phyloP scores from a whole-genome alignment of 2,888 invertebrate species.

The Norana najaformis region DNA sequence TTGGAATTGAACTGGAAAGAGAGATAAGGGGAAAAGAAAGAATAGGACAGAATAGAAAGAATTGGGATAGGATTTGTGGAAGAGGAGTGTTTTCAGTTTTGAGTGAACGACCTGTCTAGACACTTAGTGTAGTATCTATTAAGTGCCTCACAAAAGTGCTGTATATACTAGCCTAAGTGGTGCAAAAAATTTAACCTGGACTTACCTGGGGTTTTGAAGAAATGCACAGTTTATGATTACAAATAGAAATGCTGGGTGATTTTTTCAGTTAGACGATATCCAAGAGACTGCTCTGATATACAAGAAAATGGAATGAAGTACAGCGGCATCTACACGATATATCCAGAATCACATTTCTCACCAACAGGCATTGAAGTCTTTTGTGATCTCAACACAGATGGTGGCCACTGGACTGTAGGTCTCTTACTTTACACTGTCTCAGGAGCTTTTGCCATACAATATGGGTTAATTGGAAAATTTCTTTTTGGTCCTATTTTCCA shows the following conservation, averaged over 20 bases:
- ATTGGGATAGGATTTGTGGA: too few species aligned
- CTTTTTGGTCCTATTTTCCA: background rate
- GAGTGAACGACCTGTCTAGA: too few species aligned
- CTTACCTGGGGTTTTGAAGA: background rate
- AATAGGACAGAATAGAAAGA: too few species aligned
- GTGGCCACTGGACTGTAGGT: slow-evolving; percentile 41
- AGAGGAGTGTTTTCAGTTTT: too few species aligned
- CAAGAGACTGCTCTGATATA: slow-evolving; percentile 40
- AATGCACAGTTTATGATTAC: background rate
- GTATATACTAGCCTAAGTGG: too few species aligned
- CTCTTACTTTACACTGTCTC: background rate
- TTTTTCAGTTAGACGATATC: background rate
- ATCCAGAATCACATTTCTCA: slow-evolving; percentile 18
- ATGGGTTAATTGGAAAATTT: background rate
- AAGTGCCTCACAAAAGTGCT: background rate
- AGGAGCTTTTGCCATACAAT: background rate
- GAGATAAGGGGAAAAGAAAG: too few species aligned
- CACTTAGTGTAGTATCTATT: background rate
- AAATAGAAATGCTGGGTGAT: background rate
- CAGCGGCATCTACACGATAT: slow-evolving; percentile 42
- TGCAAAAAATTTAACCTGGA: background rate
- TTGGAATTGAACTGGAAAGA: too few species aligned
- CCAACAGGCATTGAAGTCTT: slow-evolving; percentile 35
- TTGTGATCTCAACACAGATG: slow-evolving; percentile 41
- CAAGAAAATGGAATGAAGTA: slow-evolving; percentile 37